phyloP scores from a whole-genome alignment of 2,797 vertebrate genomes.

The Sebastes nivosus region DNA sequence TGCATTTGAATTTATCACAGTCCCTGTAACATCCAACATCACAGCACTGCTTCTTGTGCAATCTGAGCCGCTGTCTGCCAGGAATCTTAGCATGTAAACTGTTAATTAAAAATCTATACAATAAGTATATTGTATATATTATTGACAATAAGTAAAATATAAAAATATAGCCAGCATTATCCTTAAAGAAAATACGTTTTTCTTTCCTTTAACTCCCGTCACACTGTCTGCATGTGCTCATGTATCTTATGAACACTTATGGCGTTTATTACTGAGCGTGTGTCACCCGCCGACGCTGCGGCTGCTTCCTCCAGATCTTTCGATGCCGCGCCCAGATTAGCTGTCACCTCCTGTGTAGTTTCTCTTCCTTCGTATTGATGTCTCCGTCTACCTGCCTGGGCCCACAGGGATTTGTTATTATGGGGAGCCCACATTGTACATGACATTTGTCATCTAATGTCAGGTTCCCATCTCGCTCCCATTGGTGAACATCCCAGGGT shows the following conservation, averaged over 20 bases:
- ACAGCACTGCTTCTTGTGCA: no score
- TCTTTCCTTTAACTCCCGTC: not conserved
- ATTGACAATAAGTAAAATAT: not conserved
- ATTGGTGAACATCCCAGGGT: slow-evolving; percentile 25
- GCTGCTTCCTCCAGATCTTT: slow-evolving; percentile 6
- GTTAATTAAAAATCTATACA: no score
- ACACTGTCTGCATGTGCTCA: not conserved
- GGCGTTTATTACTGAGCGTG: not conserved
- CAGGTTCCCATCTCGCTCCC: slow-evolving; percentile 14
- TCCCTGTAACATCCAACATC: no score
- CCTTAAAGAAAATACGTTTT: not conserved
- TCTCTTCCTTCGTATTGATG: slow-evolving; percentile 1
- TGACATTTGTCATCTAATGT: slow-evolving; percentile 62
- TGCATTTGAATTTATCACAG: no score
- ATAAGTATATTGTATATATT: no score
- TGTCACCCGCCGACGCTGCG: not conserved
- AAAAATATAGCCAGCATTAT: not conserved
- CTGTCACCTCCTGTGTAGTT: slow-evolving; percentile 39
- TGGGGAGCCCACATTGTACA: slow-evolving; percentile 26
- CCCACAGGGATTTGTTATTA: slow-evolving; percentile 44
- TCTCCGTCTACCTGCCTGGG: slow-evolving; percentile 24
- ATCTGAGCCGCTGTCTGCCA: no score
- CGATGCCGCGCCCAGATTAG: not conserved
- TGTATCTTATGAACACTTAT: not conserved
- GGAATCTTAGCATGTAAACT: no score